Base-by-base conservation (phyloP, 2,797 vertebrate species). In the Sebastes dallii region DNA sequence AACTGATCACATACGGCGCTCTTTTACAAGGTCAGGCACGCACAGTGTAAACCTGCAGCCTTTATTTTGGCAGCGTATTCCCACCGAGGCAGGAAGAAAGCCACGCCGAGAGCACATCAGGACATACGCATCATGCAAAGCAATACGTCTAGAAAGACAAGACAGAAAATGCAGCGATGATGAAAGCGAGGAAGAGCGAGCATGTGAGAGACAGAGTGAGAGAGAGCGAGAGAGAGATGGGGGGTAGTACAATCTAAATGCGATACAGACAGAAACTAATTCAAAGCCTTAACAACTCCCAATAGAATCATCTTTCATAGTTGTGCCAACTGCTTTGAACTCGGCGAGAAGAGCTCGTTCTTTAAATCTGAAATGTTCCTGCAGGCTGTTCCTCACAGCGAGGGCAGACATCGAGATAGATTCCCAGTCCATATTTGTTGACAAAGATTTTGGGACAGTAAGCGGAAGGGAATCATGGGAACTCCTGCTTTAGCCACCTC, bases 281-380 rank as follows among this genome's bases (percentile, higher is more conserved):
- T 91, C 89, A 91, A 91, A 91, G 86, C 76, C 72, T 68, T 82
- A 86, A 89, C 86, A 78, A 80, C 75, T 90, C 91, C 93, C 91
- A 74, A 36, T 3, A 62, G 88, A 90, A 82, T 82, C 61, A 72
- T 89, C 36, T 89, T 80, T 87, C 72, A 81, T 72, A 68, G 77
- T 77, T 75, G 77, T 74, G 72, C 65, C 75, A 85, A 64, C 46
- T 27, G 82, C 90, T 92, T 89, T 92, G 85, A 92, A 89, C 80
- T 80, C 77, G 14, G 69, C 12, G 58, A 88, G 74, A 86, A 77
- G 84, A 88, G 67, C 65, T 61, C n/a, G 18, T 85, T 86, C 75
- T 88, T 86, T 81, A 82, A 91, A 86, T 92, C 69, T 78, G 61
- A 83, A 87, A 73, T 88, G 78, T 87, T 93, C 77, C 91, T 88